Evolutionary conservation across 1,140 invertebrate species (phyloP).

Genomic region (Sycophaga agraensis): DNA sequence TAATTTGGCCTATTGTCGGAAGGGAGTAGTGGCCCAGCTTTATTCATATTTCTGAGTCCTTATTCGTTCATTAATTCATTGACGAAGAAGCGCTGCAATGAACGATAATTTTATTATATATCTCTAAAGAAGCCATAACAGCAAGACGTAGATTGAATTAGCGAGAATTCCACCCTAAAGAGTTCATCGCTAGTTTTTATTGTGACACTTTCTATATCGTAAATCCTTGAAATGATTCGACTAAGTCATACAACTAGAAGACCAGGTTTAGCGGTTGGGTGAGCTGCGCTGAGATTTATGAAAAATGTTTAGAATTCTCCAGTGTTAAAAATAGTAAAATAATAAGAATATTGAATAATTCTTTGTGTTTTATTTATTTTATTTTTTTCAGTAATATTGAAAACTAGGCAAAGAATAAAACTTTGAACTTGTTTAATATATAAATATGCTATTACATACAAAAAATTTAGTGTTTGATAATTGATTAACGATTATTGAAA

Average conservation of each 20-base stretch:
- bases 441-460: too few relatives aligned
- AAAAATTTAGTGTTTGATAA: too few relatives aligned
- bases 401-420: too few relatives aligned
- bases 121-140: slow-evolving; percentile 4
- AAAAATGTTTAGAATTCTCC: slow-evolving; percentile 2
- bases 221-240: slow-evolving; percentile 13
- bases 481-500: too few relatives aligned
- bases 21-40: neutral
- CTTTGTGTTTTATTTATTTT: too few relatives aligned
- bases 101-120: neutral
- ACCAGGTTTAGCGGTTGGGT: slow-evolving; percentile 12
- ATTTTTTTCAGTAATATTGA: too few relatives aligned
- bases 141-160: slow-evolving; percentile 9
- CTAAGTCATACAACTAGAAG: slow-evolving; percentile 26
- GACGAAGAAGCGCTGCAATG: neutral
- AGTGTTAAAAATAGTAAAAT: too few relatives aligned
- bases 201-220: neutral
- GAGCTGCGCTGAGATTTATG: slow-evolving; percentile 23
- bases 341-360: neutral
- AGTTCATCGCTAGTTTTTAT: slow-evolving; percentile 1
- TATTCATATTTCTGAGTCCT: neutral
- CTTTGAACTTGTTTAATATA: too few relatives aligned
- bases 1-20: slow-evolving; percentile 7
- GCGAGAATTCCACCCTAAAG: neutral
- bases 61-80: too few relatives aligned